Base-by-base conservation (phyloP, 30 jellyfish, hydroid and myxozoan genomes). In the Cassiopea andromeda region DNA sequence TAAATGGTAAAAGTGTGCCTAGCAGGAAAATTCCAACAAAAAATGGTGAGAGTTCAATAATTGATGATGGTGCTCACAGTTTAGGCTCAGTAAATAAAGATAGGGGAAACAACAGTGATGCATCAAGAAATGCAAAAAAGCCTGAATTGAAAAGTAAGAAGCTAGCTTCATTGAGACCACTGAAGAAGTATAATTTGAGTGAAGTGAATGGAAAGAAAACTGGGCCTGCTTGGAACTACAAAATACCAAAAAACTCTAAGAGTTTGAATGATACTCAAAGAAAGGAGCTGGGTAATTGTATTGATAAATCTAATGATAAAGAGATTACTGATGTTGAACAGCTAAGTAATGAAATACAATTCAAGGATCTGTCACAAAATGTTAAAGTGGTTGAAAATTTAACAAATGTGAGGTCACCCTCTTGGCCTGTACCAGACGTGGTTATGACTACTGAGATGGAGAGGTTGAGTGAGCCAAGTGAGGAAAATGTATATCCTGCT, bases 401-500 rank as follows among this genome's bases (percentile, higher is more conserved):
- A 57, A 64, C 90, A 4, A 82, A 69, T 2, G 46, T 82, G 60
- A 47, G 90, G 27, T 82, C 90, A 9, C 57, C 85, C 4, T 48
- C 91, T 17, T 83, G 91, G 78, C 48, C 92, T 8, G 44, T 13
- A 19, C 50, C 80, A 49, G 85, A 73, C 44, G 85, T 85, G 4
- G 87, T 47, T 64, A 78, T 67, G 16, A 9, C 78, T 14, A 47
- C 16, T 60, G 87, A 85, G 1, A 54, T 59, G 9, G 73, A 73
- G 38, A 17, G 72, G 14, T 54, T 27, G 60, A 44, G 15, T 44
- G 85, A 49, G 16, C 70, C 15, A 16, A 3, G 7, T 0, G 70
- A 72, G 17, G 77, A 54, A 15, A 18, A 1, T 46, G 14, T 4
- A 60, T 19, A 15, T 16, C n/a, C 49, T 2, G 12, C 10, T 19